Evolutionary conservation across 2,888 invertebrate genomes (phyloP).

Genomic region (Tipula vernalis): DNA sequence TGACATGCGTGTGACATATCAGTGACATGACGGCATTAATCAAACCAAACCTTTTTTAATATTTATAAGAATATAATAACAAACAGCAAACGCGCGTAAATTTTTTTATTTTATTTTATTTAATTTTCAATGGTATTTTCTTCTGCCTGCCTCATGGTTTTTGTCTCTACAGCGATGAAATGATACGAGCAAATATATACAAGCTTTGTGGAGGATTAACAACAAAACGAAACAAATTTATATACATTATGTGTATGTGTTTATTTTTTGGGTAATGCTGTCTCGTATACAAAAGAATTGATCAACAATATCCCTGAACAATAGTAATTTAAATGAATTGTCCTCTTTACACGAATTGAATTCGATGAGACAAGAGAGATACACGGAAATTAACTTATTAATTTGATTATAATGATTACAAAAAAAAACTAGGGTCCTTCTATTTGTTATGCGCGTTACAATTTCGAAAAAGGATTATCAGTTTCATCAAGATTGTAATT

Average conservation of each 20-base stretch:
- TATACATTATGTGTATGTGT: neutral
- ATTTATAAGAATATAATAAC: neutral
- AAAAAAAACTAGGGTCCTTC: neutral
- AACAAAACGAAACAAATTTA: neutral
- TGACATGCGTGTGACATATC: conserved; percentile 39
- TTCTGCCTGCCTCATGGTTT: conserved; percentile 1
- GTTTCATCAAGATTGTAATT: neutral
- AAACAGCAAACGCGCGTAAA: conserved; percentile 8
- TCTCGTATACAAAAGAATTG: neutral
- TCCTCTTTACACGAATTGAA: neutral
- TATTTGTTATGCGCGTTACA: neutral
- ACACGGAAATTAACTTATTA: neutral
- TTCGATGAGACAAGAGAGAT: neutral
- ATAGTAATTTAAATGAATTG: neutral
- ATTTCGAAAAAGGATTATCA: neutral
- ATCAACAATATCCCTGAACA: neutral
- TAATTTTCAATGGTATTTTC: conserved; percentile 4
- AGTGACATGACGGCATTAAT: conserved; percentile 39
- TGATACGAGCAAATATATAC: neutral
- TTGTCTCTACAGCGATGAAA: neutral
- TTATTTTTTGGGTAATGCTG: neutral
- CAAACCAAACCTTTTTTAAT: conserved; percentile 22
- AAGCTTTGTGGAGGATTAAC: neutral
- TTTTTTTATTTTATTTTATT: neutral
- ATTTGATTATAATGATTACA: neutral